Evolutionary conservation across 2,797 vertebrate genomes (phyloP).

Genomic region (Gila robusta): DNA sequence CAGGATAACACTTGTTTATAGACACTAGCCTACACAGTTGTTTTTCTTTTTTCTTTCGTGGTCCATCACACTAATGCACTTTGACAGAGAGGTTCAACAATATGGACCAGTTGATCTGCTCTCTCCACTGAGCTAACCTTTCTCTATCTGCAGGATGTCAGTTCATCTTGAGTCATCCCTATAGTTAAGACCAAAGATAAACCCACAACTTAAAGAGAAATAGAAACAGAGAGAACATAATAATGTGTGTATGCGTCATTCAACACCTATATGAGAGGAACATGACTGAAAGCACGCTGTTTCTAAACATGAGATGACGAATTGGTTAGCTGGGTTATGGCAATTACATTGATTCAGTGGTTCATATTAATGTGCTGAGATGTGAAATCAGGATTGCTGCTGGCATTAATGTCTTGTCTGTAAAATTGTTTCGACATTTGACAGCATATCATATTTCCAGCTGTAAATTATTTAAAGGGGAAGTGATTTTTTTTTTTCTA

Average conservation of each 20-base stretch:
- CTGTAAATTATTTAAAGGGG: background rate
- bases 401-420: slow-evolving; percentile 5
- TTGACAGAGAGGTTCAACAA: slow-evolving; percentile 48
- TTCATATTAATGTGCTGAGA: slow-evolving; percentile 20
- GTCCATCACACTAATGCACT: slow-evolving; percentile 48
- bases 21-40: too few species aligned
- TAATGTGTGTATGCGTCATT: background rate
- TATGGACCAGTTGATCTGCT: slow-evolving; percentile 25
- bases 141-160: slow-evolving; percentile 49
- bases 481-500: too few species aligned
- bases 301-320: slow-evolving; percentile 10
- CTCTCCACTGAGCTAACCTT: slow-evolving; percentile 49
- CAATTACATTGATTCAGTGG: slow-evolving; percentile 1
- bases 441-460: background rate
- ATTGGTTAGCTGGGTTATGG: slow-evolving; percentile 30
- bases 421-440: background rate
- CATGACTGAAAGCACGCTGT: background rate
- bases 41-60: background rate
- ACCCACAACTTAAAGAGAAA: slow-evolving; percentile 24
- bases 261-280: slow-evolving; percentile 13
- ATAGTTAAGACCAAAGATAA: slow-evolving; percentile 24
- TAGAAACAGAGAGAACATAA: slow-evolving; percentile 22
- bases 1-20: too few species aligned
- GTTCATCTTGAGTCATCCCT: slow-evolving; percentile 32
- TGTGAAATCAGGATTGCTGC: background rate